Base-by-base conservation (phyloP, 2,888 invertebrate genomes). In the Drosophila lacicola region DNA sequence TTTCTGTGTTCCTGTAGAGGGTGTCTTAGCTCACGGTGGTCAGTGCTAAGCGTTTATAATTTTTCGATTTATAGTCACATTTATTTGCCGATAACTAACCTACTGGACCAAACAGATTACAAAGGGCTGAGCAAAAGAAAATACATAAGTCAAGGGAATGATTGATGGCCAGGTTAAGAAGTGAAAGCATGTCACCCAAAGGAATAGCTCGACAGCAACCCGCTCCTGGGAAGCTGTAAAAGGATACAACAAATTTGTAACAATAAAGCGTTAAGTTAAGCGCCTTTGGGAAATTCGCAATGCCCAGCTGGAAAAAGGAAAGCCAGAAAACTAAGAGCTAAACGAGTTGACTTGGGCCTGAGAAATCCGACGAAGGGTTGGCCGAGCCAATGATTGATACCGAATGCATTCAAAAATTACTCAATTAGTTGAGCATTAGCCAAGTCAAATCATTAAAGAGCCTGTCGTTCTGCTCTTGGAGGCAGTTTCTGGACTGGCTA, bases 21-120 rank as follows among this genome's bases (percentile, higher is more conserved):
- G 82, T 75, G 65, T 42, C 55, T 72, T 13, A 47, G 47, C 47
- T 49, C 42, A 51, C 55, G 62, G 44, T 78, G 86, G 86, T 77
- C 83, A 84, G 72, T 67, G 70, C 74, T 77, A 85, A 77, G 82
- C 82, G 82, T 89, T 89, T 90, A 90, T 90, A 91, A 91, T 91
- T 91, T 91, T 90, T 88, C 91, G 91, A 91, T 91, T 91, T 91
- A 91, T 91, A 91, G 89, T 90, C 90, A 76, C 88, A 89, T 89
- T 88, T 88, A 88, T 88, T 78, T 75, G 73, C 61, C 78, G 71
- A 75, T 73, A 76, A 69, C 41, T 55, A 70, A 77, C 44, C 46
- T 61, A 70, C 67, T 77, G 68, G 69, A 70, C 70, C 60, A 62
- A 55, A 51, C 41, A 58, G 61, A 69, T 67, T 67, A 69, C 57